Evolutionary conservation across 2,797 vertebrate genomes (phyloP).

Genomic region (Pelodytes ibericus): DNA sequence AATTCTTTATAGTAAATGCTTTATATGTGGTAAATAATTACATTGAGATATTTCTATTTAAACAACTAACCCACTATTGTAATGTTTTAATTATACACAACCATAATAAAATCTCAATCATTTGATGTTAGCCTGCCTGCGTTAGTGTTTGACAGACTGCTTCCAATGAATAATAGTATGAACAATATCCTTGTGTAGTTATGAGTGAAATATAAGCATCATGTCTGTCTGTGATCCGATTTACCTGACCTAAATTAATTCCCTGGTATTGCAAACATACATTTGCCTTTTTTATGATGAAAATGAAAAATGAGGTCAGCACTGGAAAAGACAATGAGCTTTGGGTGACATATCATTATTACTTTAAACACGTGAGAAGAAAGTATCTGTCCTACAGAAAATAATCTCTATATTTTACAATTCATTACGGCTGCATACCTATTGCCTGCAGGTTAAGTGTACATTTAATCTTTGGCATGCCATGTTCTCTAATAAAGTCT

Average conservation of each 20-base stretch:
- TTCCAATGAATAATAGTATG: no score
- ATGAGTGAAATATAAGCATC: no score
- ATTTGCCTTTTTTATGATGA: constrained; percentile 1
- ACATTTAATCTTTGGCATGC: constrained; percentile 36
- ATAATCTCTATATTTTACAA: constrained; percentile 13
- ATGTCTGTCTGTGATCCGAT: no score
- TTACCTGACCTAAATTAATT: constrained; percentile 32
- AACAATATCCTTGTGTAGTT: no score
- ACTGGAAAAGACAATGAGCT: neutral
- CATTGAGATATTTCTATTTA: no score
- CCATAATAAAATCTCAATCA: no score
- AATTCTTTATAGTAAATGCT: no score
- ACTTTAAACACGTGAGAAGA: constrained; percentile 12
- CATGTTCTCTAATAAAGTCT: constrained; percentile 19
- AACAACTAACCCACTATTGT: no score
- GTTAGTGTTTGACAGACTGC: no score
- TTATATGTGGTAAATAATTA: no score
- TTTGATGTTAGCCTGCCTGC: no score
- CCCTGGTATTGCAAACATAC: constrained; percentile 2
- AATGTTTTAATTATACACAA: no score
- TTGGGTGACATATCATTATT: constrained; percentile 19
- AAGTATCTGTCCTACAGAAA: constrained; percentile 16
- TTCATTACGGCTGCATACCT: constrained; percentile 7
- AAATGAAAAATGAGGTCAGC: constrained; percentile 38
- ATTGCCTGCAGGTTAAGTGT: constrained; percentile 36